Conservation (phyloP, 2,888 invertebrate species). For the Achlya flavicornis region DNA sequence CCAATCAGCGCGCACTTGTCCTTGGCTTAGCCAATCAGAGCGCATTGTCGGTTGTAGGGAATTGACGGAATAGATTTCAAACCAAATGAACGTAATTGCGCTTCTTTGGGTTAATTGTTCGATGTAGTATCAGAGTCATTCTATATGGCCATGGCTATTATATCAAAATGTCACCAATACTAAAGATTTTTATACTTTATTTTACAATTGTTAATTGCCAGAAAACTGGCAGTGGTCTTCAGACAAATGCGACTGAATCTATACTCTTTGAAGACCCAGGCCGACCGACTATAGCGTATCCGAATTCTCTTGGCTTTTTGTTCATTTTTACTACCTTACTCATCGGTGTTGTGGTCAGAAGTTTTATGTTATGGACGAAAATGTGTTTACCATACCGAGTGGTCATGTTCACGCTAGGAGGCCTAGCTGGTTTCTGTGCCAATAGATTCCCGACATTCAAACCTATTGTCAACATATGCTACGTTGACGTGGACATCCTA, state of each 20-base stretch:
- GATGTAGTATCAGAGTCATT: constrained; percentile 17
- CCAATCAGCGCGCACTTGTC: too few species aligned
- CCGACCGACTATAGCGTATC: constrained; percentile 59
- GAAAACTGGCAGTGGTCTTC: not conserved
- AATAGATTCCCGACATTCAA: constrained; percentile 57
- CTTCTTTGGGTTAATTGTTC: too few species aligned
- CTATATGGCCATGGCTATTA: constrained; percentile 38
- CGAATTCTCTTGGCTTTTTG: constrained; percentile 55
- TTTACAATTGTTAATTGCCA: constrained; percentile 10
- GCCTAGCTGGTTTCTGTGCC: constrained; percentile 64
- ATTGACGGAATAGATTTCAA: too few species aligned
- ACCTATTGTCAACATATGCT: constrained; percentile 65
- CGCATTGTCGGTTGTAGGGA: too few species aligned
- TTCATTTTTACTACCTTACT: constrained; percentile 65
- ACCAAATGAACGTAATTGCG: too few species aligned
- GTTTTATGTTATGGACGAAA: constrained; percentile 62
- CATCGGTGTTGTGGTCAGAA: constrained; percentile 62
- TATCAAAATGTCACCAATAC: constrained; percentile 28
- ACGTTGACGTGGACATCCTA: constrained; percentile 61
- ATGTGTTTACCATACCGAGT: constrained; percentile 67
- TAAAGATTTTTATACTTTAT: constrained; percentile 20
- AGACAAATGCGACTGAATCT: constrained; percentile 17
- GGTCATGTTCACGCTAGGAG: constrained; percentile 70
- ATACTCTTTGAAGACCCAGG: constrained; percentile 39
- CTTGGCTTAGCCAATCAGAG: too few species aligned